Evolutionary conservation across 1,140 invertebrate genomes (phyloP).

Genomic region (Drosophila sproati): DNA sequence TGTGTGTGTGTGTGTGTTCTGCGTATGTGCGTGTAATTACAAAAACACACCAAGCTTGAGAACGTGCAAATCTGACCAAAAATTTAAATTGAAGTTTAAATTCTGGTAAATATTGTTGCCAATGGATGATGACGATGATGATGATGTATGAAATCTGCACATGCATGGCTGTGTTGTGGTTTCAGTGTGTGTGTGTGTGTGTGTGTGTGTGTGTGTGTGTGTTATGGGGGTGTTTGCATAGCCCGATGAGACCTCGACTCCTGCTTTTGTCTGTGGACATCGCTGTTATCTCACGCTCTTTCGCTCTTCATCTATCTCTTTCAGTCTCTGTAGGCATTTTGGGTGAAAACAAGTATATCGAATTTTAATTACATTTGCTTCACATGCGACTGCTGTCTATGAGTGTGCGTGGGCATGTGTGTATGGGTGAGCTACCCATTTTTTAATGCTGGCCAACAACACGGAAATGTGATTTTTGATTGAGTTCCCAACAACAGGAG

Average conservation of each 20-base stretch:
- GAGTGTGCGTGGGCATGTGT: conserved; percentile 21
- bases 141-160: conserved; percentile 63
- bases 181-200: conserved; percentile 8
- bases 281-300: conserved; percentile 13
- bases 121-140: conserved; percentile 41
- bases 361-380: conserved; percentile 84
- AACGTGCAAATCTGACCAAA: conserved; percentile 84
- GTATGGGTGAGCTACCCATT: conserved; percentile 27
- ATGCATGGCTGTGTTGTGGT: neutral
- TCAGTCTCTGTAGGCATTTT: conserved; percentile 60
- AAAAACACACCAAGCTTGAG: conserved; percentile 73
- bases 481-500: conserved; percentile 58
- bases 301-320: neutral
- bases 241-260: conserved; percentile 33
- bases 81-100: conserved; percentile 84
- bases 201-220: conserved; percentile 11
- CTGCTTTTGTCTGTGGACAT: conserved; percentile 10
- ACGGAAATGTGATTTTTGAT: conserved; percentile 79
- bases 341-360: conserved; percentile 82
- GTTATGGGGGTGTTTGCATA: conserved; percentile 42
- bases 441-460: conserved; percentile 56
- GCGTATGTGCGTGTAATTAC: conserved; percentile 72
- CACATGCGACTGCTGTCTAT: conserved; percentile 42
- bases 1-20: conserved; percentile 37
- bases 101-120: conserved; percentile 75